These are phyloP conservation scores for Neosalanx taihuensis DNA, from an alignment of 2,797 vertebrate species.

Conservation along the genomic window DNA sequence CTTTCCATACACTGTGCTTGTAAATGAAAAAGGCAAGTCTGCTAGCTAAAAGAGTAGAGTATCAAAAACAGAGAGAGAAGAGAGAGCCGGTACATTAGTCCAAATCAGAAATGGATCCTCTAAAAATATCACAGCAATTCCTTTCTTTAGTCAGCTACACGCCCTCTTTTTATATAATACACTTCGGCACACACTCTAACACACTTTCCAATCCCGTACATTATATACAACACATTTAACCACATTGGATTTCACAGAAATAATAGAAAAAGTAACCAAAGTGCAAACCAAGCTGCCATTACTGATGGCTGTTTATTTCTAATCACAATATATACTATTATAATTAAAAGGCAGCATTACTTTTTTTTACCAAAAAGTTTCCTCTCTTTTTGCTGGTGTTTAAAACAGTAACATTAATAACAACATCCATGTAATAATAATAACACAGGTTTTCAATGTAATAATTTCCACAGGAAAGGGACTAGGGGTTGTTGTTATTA, in stretches of 20 bases:
- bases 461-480: slow-evolving; percentile 51
- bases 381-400: slow-evolving; percentile 33
- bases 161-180: slow-evolving; percentile 5
- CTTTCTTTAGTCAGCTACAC: slow-evolving; percentile 16
- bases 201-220: slow-evolving; percentile 17
- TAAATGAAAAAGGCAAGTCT: slow-evolving; percentile 22
- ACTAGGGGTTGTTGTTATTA: background rate
- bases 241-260: slow-evolving; percentile 48
- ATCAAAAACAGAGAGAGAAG: slow-evolving; percentile 16
- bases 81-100: slow-evolving; percentile 4
- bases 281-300: slow-evolving; percentile 49
- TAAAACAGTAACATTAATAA: slow-evolving; percentile 34
- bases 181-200: slow-evolving; percentile 13
- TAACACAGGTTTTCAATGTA: slow-evolving; percentile 32
- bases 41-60: slow-evolving; percentile 18
- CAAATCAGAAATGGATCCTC: slow-evolving; percentile 16
- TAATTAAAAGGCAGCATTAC: slow-evolving; percentile 27
- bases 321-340: slow-evolving; percentile 34
- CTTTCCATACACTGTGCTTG: slow-evolving; percentile 18
- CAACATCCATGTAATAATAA: slow-evolving; percentile 30
- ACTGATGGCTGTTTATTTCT: slow-evolving; percentile 30
- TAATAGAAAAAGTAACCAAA: slow-evolving; percentile 40
- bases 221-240: slow-evolving; percentile 38
- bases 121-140: slow-evolving; percentile 36
- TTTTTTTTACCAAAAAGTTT: slow-evolving; percentile 11